Percentiles rank a stretch among this genome's conserved stretches.
Evolutionary conservation across 2,113 vertebrate species (phyloP).

Genomic region (Gyps fulvus): DNA sequence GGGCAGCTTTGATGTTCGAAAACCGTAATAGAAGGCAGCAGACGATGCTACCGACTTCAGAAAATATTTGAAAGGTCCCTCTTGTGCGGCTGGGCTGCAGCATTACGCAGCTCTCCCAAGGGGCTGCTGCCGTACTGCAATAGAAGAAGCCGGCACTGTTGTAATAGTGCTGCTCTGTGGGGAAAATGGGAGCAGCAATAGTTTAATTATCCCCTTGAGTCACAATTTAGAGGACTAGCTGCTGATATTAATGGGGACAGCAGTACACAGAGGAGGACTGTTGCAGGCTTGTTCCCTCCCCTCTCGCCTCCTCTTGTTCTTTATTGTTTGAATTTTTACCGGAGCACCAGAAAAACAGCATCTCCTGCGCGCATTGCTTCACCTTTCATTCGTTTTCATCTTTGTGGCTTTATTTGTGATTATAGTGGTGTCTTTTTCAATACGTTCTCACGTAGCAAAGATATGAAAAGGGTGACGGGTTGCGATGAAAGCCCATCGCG

Average conservation of each 20-base stretch:
- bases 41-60: neutral
- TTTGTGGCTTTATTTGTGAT: neutral
- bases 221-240: neutral
- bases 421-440: neutral
- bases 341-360: neutral
- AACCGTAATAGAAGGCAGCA: neutral
- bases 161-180: neutral
- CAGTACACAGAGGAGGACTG: neutral
- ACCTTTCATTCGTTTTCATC: neutral
- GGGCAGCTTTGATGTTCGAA: constrained; percentile 11
- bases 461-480: neutral
- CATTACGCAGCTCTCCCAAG: neutral
- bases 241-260: neutral
- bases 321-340: neutral
- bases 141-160: neutral
- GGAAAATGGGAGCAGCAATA: neutral
- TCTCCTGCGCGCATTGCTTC: neutral
- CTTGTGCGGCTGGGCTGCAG: accelerated
- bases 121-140: neutral
- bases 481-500: neutral
- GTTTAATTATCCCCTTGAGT: constrained; percentile 32
- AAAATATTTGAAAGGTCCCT: neutral
- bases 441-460: neutral
- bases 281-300: neutral
- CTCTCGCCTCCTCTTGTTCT: neutral